Evolutionary conservation across 1,140 invertebrate species (phyloP), one percentile per base, ranked within the genome.

Genomic region (Babylonia areolata): DNA sequence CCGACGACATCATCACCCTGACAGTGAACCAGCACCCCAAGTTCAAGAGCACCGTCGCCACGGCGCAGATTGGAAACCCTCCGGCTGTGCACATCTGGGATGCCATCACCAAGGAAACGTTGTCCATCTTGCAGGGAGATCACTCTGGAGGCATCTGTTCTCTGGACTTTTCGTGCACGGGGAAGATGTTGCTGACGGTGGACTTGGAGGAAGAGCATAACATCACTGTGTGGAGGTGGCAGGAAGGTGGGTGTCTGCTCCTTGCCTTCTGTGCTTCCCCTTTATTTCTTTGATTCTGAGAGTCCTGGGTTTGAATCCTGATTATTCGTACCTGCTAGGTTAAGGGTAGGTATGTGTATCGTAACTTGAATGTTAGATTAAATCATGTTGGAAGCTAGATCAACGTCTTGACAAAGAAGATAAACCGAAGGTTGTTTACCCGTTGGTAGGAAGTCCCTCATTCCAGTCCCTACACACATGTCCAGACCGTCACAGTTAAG

Each of bases 1-100:
- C 92, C 1, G 94, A 95, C 91, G 94, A 95, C 87, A 95, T 95
- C 84, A 93, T 95, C 40, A 94, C 93, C 84, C 90, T 95, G 46
- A 90, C 91, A n/a, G 90, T 93, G 15, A 95, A 95, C 85, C 90
- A 93, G 77, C 92, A 94, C 86, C 91, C 93, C 11, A 94, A 94
- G 86, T 94, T 92, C 85, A 93, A 92, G 79, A 92, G 92, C 85
- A 85, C 94, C 12, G 91, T 95, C 12, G 94, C 94, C 9, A 92
- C 93, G 6, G 94, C 94, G 11, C 94, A 95, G 88, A 94, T 95
- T 85, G 94, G 94, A 11, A 90, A 89, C 37, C 81, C 86, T 20
- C 92, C 94, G 28, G 82, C 88, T 39, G 91, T 95, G n/a, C 93
- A 93, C 87, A 81, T 95, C 0, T 95, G 94, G 94, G 92, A 94